Base-by-base conservation (phyloP, 2,888 invertebrate genomes). In the Thereva unica region DNA sequence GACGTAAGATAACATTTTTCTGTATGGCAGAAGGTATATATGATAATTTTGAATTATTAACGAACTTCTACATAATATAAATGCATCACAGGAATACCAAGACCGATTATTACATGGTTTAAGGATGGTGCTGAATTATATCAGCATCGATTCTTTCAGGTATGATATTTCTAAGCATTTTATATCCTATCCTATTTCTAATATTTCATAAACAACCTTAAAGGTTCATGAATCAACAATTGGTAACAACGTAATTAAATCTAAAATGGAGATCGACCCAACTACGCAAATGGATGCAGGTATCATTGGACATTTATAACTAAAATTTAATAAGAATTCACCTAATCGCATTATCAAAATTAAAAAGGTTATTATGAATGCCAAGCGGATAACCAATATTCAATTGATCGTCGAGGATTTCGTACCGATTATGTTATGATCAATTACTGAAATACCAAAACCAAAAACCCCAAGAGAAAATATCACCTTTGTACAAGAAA, bases 211-310 rank as follows among this genome's bases (percentile, higher is more conserved):
- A 44, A 35, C 10, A 52, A n/a, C 53, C 12, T 52, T 12, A 47
- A 72, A 94, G 93, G 90, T 94, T 41, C 94, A 94, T 80, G 94
- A 94, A 81, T 93, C 93, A 87, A 87, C 88, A 73, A 87, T 90
- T 70, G 91, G 88, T 35, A 85, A 86, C 4, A 91, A 93, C 75
- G 88, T 87, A 71, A 90, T 94, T 47, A 95, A 95, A 80, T 93
- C 93, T 10, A 95, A 95, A 84, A 85, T 95, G 78, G 95, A 95
- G 83, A 95, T 95, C 61, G 95, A 95, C 78, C 95, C 95, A 1
- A 95, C 95, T 0, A 93, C 95, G 4, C 95, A 95, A 83, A 95
- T 94, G 93, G 95, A 95, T 79, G 94, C 94, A 35, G 95, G 95
- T 68, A 23, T 23, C 23, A 2, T 23, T 23, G 23, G 23, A 1